phyloP scores from a whole-genome alignment of 2,113 vertebrate species.

The Columbina picui region DNA sequence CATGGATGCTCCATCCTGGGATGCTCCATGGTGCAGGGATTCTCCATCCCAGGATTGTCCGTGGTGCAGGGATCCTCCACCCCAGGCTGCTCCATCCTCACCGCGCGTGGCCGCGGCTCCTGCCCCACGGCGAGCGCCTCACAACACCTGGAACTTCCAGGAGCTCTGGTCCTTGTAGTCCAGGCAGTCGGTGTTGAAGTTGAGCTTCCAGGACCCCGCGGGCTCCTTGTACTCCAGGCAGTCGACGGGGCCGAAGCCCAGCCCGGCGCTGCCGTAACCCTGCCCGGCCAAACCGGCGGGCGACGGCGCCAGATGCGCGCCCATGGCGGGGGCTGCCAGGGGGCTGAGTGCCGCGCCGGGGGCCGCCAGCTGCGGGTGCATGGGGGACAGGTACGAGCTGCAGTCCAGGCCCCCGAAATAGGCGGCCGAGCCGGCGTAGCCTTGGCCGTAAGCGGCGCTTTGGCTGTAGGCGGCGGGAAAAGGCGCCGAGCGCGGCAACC shows the following conservation, averaged over 20 bases:
- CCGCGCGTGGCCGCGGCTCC: too few relatives aligned
- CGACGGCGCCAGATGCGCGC: constrained; percentile 82
- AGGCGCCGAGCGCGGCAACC: constrained; percentile 78
- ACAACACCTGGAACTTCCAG: constrained; percentile 93
- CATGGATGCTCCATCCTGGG: too few relatives aligned
- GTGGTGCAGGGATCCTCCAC: background rate
- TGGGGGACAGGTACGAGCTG: constrained; percentile 88
- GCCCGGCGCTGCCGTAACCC: constrained; percentile 80
- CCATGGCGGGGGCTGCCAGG: constrained; percentile 82
- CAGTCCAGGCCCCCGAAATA: constrained; percentile 89
- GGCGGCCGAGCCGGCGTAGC: constrained; percentile 81
- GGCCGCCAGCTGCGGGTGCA: constrained; percentile 85
- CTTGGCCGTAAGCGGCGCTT: constrained; percentile 79
- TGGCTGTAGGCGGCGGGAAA: constrained; percentile 86
- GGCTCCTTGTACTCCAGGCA: constrained; percentile 91
- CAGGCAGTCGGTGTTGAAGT: constrained; percentile 88
- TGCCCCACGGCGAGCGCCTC: background rate
- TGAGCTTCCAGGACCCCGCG: constrained; percentile 84
- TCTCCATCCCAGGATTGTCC: too few relatives aligned
- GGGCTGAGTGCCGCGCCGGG: constrained; percentile 85
- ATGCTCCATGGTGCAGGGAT: too few relatives aligned
- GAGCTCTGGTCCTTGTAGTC: constrained; percentile 92
- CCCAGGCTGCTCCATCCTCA: too few relatives aligned
- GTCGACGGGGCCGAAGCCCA: constrained; percentile 84
- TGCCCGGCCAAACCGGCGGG: constrained; percentile 82